Conservation (phyloP, 2,113 vertebrate species). For the Azemiops feae region DNA sequence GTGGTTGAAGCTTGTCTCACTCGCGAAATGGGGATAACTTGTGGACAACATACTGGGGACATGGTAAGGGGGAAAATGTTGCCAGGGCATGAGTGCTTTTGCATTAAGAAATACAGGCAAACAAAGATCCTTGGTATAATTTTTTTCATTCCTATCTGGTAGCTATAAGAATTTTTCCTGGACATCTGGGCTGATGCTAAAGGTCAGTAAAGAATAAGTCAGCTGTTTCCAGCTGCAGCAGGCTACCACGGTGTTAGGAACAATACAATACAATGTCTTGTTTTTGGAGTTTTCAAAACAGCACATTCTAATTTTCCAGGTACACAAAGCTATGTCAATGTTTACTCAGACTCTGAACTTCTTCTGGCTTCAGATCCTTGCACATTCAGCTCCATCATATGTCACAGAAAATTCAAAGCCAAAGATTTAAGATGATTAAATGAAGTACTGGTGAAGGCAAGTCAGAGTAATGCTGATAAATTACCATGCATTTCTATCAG, state of each 20-base stretch:
- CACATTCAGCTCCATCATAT: constrained; percentile 20
- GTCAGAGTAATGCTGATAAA: constrained; percentile 30
- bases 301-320: not conserved
- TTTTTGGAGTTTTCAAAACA: not conserved
- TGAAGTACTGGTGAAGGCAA: constrained; percentile 12
- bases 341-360: not conserved
- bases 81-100: not conserved
- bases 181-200: not conserved
- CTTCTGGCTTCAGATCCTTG: constrained; percentile 5
- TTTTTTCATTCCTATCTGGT: not conserved
- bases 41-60: not conserved
- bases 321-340: not conserved
- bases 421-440: constrained; percentile 6
- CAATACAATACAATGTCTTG: not conserved
- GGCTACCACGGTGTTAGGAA: not conserved
- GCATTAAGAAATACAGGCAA: not conserved
- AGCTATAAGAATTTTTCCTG: not conserved
- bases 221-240: not conserved
- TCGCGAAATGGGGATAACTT: not conserved
- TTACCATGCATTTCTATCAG: constrained; percentile 41
- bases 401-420: constrained; percentile 16
- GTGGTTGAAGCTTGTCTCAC: not conserved
- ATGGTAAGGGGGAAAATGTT: not conserved
- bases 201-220: not conserved
- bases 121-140: not conserved